These are phyloP conservation scores for Zygaena filipendulae DNA, from an alignment of 2,888 invertebrate genomes.

Conservation along the genomic window DNA sequence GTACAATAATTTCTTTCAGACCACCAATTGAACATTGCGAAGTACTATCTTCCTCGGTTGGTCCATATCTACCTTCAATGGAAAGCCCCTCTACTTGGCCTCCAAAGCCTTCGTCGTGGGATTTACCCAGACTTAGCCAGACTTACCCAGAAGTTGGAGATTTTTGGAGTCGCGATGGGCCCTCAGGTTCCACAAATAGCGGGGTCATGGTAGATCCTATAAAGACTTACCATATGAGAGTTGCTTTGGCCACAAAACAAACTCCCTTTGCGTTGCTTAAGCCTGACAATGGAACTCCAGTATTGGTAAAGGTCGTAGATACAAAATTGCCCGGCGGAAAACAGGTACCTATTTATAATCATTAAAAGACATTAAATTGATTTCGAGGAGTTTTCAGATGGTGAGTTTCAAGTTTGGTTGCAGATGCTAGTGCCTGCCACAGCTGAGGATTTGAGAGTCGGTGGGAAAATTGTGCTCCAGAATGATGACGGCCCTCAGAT, in stretches of 20 bases:
- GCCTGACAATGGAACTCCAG: constrained; percentile 73
- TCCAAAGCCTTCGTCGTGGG: constrained; percentile 23
- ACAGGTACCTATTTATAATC: constrained; percentile 34
- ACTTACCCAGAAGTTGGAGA: constrained; percentile 21
- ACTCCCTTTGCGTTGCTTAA: constrained; percentile 78
- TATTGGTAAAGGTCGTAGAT: constrained; percentile 74
- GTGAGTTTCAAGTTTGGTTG: constrained; percentile 3
- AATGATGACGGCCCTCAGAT: constrained; percentile 26
- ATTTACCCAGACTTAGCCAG: constrained; percentile 18
- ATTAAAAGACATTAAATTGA: background rate
- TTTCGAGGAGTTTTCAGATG: constrained; percentile 1
- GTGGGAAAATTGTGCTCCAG: constrained; percentile 70
- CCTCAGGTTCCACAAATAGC: constrained; percentile 30
- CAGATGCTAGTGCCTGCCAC: constrained; percentile 79
- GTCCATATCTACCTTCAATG: constrained; percentile 32
- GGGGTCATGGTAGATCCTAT: constrained; percentile 78
- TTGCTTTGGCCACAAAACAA: constrained; percentile 71
- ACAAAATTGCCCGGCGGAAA: constrained; percentile 56
- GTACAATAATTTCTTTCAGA: too few relatives aligned
- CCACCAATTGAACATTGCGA: constrained; percentile 38
- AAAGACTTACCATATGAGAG: constrained; percentile 76
- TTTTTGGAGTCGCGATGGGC: constrained; percentile 22
- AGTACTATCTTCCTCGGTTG: constrained; percentile 48
- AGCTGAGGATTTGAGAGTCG: constrained; percentile 74
- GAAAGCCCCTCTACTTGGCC: constrained; percentile 24